A percentile compares a stretch with the other conserved stretches of the same genome.
Conservation (phyloP, 2,113 vertebrate genomes). For the Gambusia affinis region DNA sequence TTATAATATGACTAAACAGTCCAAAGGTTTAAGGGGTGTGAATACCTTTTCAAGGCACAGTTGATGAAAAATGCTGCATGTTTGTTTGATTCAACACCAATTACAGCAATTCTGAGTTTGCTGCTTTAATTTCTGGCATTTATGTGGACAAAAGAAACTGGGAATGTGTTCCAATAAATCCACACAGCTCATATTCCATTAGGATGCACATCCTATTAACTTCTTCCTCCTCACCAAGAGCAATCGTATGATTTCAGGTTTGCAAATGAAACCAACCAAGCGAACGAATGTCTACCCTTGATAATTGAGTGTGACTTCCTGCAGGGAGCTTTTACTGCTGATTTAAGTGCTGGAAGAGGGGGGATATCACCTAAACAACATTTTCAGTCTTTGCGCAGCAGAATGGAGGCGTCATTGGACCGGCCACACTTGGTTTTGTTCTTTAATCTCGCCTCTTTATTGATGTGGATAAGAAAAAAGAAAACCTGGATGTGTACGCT, state of each 20-base stretch:
- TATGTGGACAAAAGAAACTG: slow-evolving; percentile 23
- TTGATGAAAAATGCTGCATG: no score
- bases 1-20: no score
- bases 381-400: slow-evolving; percentile 6
- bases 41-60: no score
- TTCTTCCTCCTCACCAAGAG: slow-evolving; percentile 44
- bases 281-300: slow-evolving; percentile 55
- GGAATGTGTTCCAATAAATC: slow-evolving; percentile 19
- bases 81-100: background rate
- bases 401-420: background rate
- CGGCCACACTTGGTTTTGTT: background rate
- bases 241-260: slow-evolving; percentile 55
- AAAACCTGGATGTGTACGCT: slow-evolving; percentile 2
- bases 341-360: slow-evolving; percentile 17
- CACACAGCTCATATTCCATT: slow-evolving; percentile 52
- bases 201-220: slow-evolving; percentile 52
- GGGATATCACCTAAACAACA: background rate
- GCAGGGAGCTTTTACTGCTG: slow-evolving; percentile 48
- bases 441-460: slow-evolving; percentile 9
- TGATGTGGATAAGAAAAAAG: background rate
- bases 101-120: background rate
- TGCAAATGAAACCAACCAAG: slow-evolving; percentile 46
- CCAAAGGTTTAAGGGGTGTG: no score
- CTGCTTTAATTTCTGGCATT: slow-evolving; percentile 19
- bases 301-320: slow-evolving; percentile 78